Conservation (phyloP, 37 sponge, comb jelly and placozoan species). For the Axinella damicornis region DNA sequence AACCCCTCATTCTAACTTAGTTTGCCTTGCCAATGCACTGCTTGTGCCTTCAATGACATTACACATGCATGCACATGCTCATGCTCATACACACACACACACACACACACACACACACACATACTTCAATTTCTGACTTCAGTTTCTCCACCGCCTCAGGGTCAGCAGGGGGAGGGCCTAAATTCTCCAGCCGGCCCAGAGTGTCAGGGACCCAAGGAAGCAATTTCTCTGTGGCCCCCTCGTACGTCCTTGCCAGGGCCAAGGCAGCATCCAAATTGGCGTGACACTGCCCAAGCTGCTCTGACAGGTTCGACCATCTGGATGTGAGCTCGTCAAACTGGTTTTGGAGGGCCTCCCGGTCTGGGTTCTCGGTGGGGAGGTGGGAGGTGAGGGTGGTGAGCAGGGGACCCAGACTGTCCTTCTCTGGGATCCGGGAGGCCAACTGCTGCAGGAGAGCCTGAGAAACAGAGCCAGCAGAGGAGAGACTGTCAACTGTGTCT, state of each 20-base stretch:
- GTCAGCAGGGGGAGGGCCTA: constrained; percentile 58
- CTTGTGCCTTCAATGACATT: too few species aligned
- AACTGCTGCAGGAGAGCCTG: constrained; percentile 51
- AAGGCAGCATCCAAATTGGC: constrained; percentile 33
- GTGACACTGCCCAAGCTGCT: constrained; percentile 19
- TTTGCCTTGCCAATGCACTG: too few species aligned
- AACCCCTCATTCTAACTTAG: too few species aligned
- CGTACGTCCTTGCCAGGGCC: constrained; percentile 43
- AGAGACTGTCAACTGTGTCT: too few species aligned
- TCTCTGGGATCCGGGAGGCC: constrained; percentile 2
- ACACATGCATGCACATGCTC: too few species aligned
- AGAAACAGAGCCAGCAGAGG: background rate
- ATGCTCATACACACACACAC: constrained; percentile 32
- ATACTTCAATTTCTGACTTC: constrained; percentile 58
- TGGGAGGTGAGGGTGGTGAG: constrained; percentile 27
- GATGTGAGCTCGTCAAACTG: constrained; percentile 36
- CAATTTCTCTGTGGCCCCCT: constrained; percentile 40
- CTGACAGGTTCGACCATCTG: constrained; percentile 40
- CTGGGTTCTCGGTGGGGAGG: constrained; percentile 30
- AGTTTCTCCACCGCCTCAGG: constrained; percentile 53
- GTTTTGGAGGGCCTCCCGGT: constrained; percentile 15
- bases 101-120: constrained; percentile 25
- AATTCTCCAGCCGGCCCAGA: constrained; percentile 16
- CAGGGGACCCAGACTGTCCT: constrained; percentile 29
- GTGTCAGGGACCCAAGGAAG: constrained; percentile 50